A percentile compares a stretch with the other conserved stretches of the same genome.
These are phyloP conservation scores for Hippopotamyrus pictus DNA, from an alignment of 2,797 vertebrate species.

Conservation along the genomic window DNA sequence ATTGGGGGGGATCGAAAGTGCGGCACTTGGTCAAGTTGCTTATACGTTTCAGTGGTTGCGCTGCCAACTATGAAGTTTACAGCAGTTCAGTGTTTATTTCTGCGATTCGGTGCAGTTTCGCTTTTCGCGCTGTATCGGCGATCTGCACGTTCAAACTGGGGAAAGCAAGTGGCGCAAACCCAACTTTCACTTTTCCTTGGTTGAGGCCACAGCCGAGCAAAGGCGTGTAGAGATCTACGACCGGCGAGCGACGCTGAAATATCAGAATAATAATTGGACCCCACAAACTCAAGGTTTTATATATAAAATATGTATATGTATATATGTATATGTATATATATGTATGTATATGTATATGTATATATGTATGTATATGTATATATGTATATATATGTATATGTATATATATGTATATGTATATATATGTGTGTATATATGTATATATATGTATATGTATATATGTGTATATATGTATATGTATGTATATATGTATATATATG, in stretches of 20 bases:
- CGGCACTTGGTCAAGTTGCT: not conserved
- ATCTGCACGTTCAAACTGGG: not conserved
- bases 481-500: no score
- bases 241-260: not conserved
- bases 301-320: no score
- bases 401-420: no score
- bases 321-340: no score
- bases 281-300: not conserved
- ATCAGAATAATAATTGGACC: not conserved
- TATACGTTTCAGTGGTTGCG: not conserved
- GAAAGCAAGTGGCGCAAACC: not conserved
- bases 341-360: no score
- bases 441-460: no score
- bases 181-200: not conserved
- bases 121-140: not conserved
- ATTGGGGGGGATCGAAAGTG: not conserved
- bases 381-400: no score
- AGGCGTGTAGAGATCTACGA: not conserved
- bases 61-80: not conserved
- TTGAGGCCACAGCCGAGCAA: not conserved
- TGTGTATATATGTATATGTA: no score
- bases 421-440: no score
- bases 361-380: no score
- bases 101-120: not conserved
- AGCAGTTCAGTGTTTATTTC: not conserved